Base-by-base conservation (phyloP, 2,113 vertebrate species). In the Phyllopteryx taeniolatus region DNA sequence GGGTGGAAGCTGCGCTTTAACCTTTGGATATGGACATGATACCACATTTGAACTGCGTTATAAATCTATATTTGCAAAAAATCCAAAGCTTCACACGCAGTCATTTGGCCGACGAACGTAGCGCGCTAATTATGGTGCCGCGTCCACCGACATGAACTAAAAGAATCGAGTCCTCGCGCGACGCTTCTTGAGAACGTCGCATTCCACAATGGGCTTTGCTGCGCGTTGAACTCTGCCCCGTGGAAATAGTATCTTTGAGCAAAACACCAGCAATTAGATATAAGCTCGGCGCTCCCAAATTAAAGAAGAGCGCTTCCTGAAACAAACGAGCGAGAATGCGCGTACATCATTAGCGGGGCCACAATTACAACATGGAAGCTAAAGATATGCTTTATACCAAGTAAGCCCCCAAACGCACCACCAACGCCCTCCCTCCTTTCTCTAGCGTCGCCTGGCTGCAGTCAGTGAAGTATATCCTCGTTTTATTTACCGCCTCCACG, bases 251-350 rank as follows among this genome's bases (percentile, higher is more conserved):
- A 83, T 87, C 83, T 88, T 90, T 90, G 83, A 86, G 88, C 77
- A 89, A 89, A 89, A 89, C 84, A 92, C 83, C 88, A 90, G 90
- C 85, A 91, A 91, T 93, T 91, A 90, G 87, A 88, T 87, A 85
- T 85, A 87, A 69, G 84, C 86, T 85, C 81, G 76, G 83, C 77
- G 83, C 79, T 88, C 72, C 70, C 83, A 89, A 90, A 89, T 90
- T 86, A 90, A 90, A 90, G 88, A 90, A 86, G 83, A 88, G 80
- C 64, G 83, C 82, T 90, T 90, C 85, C 88, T 89, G 87, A 87
- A 88, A 90, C 90, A 88, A 84, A 86, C 79, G 59, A 85, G 84
- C 70, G 83, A 89, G 83, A 90, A 90, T 83, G 86, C 87, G 85
- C 91, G 86, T 89, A 90, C 88, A 90, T 91, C 87, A 88, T 91